Evolutionary conservation across 1,140 invertebrate genomes (phyloP), one percentile per base, ranked within the genome.

Genomic region (Bombus picipes): DNA sequence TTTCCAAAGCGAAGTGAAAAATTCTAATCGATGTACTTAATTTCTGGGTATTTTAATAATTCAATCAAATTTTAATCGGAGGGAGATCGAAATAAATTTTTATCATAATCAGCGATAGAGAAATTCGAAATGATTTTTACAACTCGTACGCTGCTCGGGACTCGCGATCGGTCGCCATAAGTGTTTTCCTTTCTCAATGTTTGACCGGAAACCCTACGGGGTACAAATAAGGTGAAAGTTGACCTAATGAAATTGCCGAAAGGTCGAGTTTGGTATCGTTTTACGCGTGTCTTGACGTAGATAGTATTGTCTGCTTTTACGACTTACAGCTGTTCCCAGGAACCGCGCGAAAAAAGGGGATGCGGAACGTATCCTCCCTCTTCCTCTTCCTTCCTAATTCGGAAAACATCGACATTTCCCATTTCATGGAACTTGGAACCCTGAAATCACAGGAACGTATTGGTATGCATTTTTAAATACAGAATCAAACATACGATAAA

Each of bases 261-360:
- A 75, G 73, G 71, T 12, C 68, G 22, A 37, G 41, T 59, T 41
- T n/a, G 5, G n/a, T 32, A 73, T 72, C 57, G 74, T 53, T 53
- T 25, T 62, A 86, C 65, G 73, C 78, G 2, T 39, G 78, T 71
- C 66, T 85, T 71, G 2, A 57, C 82, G 34, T 62, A 25, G 53
- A 32, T 3, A 34, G 74, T 76, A 88, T 86, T 88, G 87, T 82
- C 78, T 79, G 39, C 66, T 32, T 47, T 78, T 74, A 72, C n/a
- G 72, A 88, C 65, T 77, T 37, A 41, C 87, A 86, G 83, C 83
- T 88, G 87, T 81, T 84, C 59, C 22, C 34, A 39, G 43, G 25
- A 53, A 41, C 15, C 41, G 12, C 25, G 59, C 72, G 25, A 76
- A 68, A 68, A 66, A 53, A 62, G 15, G 72, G 32, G 72, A 34